Percentiles rank a stretch among this genome's conserved stretches.
These are phyloP conservation scores for Sisor rabdophorus DNA, from an alignment of 2,113 vertebrate genomes.

Conservation along the genomic window DNA sequence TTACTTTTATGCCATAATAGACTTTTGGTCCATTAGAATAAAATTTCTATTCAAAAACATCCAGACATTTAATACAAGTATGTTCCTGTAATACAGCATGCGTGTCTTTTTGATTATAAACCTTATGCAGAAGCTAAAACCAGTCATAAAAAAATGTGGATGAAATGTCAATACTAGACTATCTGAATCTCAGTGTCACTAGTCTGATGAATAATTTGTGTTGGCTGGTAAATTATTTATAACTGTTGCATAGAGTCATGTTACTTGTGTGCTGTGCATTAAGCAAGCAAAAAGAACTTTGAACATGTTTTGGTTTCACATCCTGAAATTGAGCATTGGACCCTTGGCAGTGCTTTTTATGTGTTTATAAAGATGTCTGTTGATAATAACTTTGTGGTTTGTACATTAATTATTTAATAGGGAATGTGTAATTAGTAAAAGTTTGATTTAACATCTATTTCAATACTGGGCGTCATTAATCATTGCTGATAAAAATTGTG, in stretches of 20 bases:
- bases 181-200: slow-evolving; percentile 28
- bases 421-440: too few species aligned
- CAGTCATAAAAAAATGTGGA: slow-evolving; percentile 28
- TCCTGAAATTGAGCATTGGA: too few species aligned
- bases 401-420: too few species aligned
- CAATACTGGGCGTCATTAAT: neutral
- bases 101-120: neutral
- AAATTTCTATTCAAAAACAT: neutral
- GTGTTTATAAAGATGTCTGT: neutral
- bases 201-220: slow-evolving; percentile 57
- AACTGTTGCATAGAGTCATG: slow-evolving; percentile 58
- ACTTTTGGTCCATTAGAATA: neutral
- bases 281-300: slow-evolving; percentile 38
- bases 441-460: neutral
- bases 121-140: neutral
- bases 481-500: neutral
- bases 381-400: too few species aligned
- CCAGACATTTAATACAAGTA: neutral
- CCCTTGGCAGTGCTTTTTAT: slow-evolving; percentile 4
- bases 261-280: slow-evolving; percentile 57
- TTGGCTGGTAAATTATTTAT: slow-evolving; percentile 66
- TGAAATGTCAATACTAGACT: slow-evolving; percentile 32
- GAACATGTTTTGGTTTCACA: slow-evolving; percentile 21
- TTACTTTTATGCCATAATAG: neutral
- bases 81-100: neutral